Conservation (phyloP, 2,797 vertebrate genomes). For the Uromys caudimaculatus region DNA sequence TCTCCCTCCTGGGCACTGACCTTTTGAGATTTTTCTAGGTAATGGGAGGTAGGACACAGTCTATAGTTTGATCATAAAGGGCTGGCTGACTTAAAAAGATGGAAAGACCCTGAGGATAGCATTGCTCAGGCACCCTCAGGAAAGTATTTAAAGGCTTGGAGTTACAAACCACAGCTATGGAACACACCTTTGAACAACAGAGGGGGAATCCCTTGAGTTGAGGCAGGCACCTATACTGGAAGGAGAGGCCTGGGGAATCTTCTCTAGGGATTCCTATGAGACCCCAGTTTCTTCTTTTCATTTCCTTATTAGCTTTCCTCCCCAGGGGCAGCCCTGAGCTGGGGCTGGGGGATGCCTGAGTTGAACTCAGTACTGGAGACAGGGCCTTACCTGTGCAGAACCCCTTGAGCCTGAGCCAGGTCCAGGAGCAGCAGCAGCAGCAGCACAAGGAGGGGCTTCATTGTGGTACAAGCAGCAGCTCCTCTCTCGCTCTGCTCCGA, state of each 20-base stretch:
- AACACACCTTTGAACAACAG: not conserved
- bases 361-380: not conserved
- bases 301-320: not conserved
- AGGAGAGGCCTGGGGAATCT: not conserved
- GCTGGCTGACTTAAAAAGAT: not conserved
- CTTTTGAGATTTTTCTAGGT: not conserved
- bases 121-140: too few species aligned
- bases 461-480: not conserved
- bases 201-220: not conserved
- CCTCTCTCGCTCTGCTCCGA: not conserved
- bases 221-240: not conserved
- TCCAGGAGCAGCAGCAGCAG: constrained; percentile 72
- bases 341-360: too few species aligned
- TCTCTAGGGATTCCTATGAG: not conserved
- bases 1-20: too few species aligned
- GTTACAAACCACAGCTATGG: not conserved
- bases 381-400: constrained; percentile 83
- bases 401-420: constrained; percentile 48
- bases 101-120: not conserved
- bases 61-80: not conserved
- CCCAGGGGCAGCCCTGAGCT: not conserved
- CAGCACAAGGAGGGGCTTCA: constrained; percentile 78
- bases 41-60: not conserved
- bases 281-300: not conserved
- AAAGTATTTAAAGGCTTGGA: not conserved